Conservation (phyloP, 2,113 vertebrate genomes). For the Tyrannus savana region DNA sequence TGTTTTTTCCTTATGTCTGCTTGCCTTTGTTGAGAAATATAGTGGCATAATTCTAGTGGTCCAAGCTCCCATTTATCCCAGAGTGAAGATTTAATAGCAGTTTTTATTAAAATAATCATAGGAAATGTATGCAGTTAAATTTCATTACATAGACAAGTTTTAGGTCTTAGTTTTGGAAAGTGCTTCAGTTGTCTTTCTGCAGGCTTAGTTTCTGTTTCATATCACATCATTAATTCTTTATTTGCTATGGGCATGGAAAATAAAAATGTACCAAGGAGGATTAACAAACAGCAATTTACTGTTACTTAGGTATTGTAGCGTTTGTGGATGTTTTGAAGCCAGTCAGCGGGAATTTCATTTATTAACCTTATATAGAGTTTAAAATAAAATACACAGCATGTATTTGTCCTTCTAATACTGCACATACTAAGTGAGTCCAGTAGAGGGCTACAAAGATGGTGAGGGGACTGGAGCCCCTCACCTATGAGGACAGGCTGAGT, state of each 20-base stretch:
- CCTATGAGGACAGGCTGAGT: not conserved
- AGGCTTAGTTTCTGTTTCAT: not conserved
- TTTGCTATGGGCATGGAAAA: not conserved
- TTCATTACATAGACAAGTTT: not conserved
- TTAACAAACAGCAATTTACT: not conserved
- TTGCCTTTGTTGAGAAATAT: not conserved
- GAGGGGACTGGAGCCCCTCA: not conserved
- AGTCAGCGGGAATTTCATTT: not conserved
- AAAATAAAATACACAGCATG: not conserved
- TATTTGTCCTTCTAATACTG: not conserved
- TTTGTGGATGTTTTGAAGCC: not conserved
- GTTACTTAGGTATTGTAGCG: not conserved
- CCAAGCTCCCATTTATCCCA: not conserved
- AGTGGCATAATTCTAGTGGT: not conserved
- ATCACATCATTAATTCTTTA: not conserved
- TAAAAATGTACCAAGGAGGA: not conserved
- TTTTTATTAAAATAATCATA: not conserved
- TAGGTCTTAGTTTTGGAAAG: not conserved
- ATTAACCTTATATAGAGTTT: not conserved
- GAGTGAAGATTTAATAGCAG: not conserved
- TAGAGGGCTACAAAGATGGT: accelerated
- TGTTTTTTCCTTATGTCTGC: not conserved
- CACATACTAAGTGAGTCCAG: not conserved
- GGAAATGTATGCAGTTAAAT: not conserved
- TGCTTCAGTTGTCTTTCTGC: not conserved